A percentile compares a stretch with the other conserved stretches of the same genome.
phyloP scores from a whole-genome alignment of 2,113 vertebrate genomes.

The Epinephelus fuscoguttatus region DNA sequence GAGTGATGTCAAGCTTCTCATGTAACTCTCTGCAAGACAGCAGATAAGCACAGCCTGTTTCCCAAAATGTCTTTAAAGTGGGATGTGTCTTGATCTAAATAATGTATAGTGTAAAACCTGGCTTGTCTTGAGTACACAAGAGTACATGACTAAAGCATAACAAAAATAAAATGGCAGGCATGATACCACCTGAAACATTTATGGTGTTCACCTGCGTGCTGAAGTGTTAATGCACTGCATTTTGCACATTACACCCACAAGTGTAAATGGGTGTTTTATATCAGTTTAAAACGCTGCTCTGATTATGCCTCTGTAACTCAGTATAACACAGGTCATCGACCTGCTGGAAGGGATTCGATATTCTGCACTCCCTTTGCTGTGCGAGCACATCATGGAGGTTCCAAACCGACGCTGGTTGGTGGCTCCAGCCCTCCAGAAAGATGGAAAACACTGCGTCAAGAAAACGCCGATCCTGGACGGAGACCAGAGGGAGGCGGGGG shows the following conservation, averaged over 20 bases:
- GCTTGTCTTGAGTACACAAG: too few relatives aligned
- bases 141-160: too few relatives aligned
- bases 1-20: too few relatives aligned
- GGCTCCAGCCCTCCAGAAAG: conserved; percentile 85
- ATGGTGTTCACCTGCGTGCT: too few relatives aligned
- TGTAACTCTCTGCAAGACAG: too few relatives aligned
- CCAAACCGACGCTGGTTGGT: conserved; percentile 89
- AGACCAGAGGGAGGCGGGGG: conserved; percentile 64
- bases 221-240: too few relatives aligned
- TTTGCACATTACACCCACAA: too few relatives aligned
- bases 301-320: conserved; percentile 40
- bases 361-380: conserved; percentile 84
- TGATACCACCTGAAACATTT: too few relatives aligned
- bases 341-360: conserved; percentile 89
- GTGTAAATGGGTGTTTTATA: too few relatives aligned
- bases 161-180: too few relatives aligned
- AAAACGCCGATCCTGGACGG: conserved; percentile 59
- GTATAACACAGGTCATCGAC: conserved; percentile 92
- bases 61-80: not conserved
- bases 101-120: too few relatives aligned
- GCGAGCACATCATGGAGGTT: conserved; percentile 90
- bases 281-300: not conserved
- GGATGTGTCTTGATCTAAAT: not conserved
- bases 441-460: conserved; percentile 75
- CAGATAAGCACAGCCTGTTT: too few relatives aligned